These are phyloP conservation scores for Odocoileus hemionus DNA, from an alignment of 2,113 vertebrate genomes.

Conservation along the genomic window DNA sequence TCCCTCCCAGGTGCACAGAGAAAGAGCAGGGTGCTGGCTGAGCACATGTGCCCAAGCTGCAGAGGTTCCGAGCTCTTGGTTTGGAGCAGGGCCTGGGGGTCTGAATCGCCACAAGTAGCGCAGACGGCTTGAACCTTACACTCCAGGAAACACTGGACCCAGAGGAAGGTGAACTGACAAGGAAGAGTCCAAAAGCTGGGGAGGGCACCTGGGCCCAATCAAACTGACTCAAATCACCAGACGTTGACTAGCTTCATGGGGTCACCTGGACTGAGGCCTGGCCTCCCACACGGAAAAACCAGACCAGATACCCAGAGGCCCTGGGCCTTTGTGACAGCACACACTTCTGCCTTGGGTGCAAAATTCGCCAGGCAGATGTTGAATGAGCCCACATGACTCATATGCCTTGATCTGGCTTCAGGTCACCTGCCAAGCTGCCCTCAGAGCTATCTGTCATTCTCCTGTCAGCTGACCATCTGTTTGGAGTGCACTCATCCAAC, in stretches of 20 bases:
- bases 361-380: background rate
- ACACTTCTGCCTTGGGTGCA: background rate
- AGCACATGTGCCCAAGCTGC: background rate
- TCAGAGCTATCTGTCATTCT: background rate
- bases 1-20: background rate
- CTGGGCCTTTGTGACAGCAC: background rate
- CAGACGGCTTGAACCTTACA: background rate
- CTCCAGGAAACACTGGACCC: background rate
- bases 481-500: background rate
- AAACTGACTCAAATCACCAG: background rate
- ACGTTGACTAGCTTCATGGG: background rate
- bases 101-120: background rate
- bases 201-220: background rate
- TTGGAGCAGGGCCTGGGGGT: background rate
- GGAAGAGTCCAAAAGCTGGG: background rate
- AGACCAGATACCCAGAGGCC: background rate
- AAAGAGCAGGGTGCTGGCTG: background rate
- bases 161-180: background rate
- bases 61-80: background rate
- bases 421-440: background rate
- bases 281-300: background rate
- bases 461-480: conserved; percentile 2
- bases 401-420: background rate
- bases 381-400: background rate
- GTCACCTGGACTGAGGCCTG: background rate